A percentile compares a stretch with the other conserved stretches of the same genome.
phyloP scores from a whole-genome alignment of 64 coral and sea anemone genomes.

The Acropora yongei region DNA sequence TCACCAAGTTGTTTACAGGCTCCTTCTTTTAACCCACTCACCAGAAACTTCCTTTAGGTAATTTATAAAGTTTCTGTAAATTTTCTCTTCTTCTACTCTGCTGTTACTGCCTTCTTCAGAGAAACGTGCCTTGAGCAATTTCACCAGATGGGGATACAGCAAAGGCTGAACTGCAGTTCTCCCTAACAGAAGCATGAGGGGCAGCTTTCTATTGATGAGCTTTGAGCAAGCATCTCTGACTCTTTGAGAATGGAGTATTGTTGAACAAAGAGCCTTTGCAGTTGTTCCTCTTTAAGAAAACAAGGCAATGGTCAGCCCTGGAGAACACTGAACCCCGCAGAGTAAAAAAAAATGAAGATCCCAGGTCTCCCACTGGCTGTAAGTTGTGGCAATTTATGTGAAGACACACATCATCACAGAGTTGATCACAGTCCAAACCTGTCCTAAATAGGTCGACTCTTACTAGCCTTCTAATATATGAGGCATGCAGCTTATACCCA shows the following conservation, averaged over 20 bases:
- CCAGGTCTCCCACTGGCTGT: too few species aligned
- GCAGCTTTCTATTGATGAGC: neutral
- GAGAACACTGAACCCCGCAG: constrained; percentile 19
- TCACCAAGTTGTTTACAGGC: too few species aligned
- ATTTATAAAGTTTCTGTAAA: neutral
- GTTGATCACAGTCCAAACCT: too few species aligned
- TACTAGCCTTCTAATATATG: too few species aligned
- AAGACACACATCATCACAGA: too few species aligned
- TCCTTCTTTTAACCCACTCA: neutral
- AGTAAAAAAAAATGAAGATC: too few species aligned
- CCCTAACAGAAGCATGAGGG: neutral
- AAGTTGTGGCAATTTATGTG: too few species aligned
- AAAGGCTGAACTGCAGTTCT: neutral
- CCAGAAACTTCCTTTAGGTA: constrained; percentile 35
- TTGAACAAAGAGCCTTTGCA: neutral
- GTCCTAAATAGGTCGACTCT: too few species aligned
- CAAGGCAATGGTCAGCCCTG: constrained; percentile 41
- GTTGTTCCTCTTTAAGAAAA: neutral
- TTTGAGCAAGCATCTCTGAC: neutral
- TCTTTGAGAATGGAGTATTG: neutral
- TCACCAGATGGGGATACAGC: neutral
- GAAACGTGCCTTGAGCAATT: neutral
- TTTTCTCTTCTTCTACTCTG: neutral
- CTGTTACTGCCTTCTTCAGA: neutral
- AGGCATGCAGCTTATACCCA: too few species aligned